Base-by-base conservation (phyloP, 2,113 vertebrate genomes). In the Brevimyrus niger region DNA sequence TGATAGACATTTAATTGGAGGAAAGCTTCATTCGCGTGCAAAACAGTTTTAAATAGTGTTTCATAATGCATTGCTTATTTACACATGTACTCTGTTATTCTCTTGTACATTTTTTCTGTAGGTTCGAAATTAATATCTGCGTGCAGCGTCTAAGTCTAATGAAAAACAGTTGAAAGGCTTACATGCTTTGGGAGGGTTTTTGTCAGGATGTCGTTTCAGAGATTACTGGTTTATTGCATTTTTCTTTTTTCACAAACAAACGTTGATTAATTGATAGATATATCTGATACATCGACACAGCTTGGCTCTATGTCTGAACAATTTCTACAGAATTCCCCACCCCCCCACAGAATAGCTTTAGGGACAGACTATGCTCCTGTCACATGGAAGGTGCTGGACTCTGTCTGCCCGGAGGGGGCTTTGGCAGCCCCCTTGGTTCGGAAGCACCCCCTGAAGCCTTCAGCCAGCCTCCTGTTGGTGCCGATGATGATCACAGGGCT, bases 401-500 rank as follows among this genome's bases (percentile, higher is more conserved):
- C 27, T 23, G 27, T 38, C 4, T 47, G 5, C 0, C 3, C 44
- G 7, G 47, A 27, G n/a, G 19, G 46, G 31, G 3, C 31, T 8
- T 76, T 44, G 23, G 46, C 48, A 46, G 19, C 31, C 8, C 15
- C 65, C 35, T 53, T 73, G 51, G 31, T n/a, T 8, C 19, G 21
- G 11, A 8, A 19, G 47, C 7, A 31, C 11, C 92, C 90, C n/a
- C 46, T 69, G 21, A 91, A 38, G 47, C 15, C 69, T 23, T 31
- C 87, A 15, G 51, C 53, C n/a, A 92, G 86, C 61, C 87, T 92
- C 48, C 76, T 87, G 53, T 91, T 92, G 55, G 92, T 90, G 27
- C 38, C 42, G 69, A 92, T 89, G 58, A 91, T 92, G 42, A 92
- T 55, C 31, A 92, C 55, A 1, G 91, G 91, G 44, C 92, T 90